Percentiles rank a stretch among this genome's conserved stretches.
Evolutionary conservation across 2,888 invertebrate genomes (phyloP).

Genomic region (Cataglyphis albicans): DNA sequence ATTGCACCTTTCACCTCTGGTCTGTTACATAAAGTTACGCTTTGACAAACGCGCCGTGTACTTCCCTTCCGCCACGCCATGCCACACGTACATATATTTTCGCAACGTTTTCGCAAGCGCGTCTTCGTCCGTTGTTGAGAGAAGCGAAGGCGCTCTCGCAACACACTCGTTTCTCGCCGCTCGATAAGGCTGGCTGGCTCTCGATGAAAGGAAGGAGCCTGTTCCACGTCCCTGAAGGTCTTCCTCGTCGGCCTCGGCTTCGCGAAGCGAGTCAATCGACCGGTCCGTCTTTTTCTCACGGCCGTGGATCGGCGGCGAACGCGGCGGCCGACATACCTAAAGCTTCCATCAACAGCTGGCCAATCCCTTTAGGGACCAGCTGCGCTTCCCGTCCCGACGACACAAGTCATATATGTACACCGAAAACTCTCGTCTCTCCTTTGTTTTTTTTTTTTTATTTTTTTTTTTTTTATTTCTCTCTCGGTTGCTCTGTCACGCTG

Average conservation of each 20-base stretch:
- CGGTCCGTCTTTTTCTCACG: conserved; percentile 82
- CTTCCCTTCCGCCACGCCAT: conserved; percentile 35
- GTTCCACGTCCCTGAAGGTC: conserved; percentile 76
- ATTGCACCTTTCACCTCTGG: conserved; percentile 51
- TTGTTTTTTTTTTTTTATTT: background rate
- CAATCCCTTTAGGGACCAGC: conserved; percentile 81
- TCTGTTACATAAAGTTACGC: conserved; percentile 40
- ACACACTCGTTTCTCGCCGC: conserved; percentile 56
- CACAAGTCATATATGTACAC: conserved; percentile 74
- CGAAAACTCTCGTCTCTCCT: conserved; percentile 57
- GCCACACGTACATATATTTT: conserved; percentile 27
- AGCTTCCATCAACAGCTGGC: conserved; percentile 83
- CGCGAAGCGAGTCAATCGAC: conserved; percentile 71
- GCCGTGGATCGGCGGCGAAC: conserved; percentile 68
- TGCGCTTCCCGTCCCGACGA: conserved; percentile 79
- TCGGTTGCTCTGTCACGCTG: background rate
- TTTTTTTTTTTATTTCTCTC: background rate
- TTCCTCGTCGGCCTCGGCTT: conserved; percentile 75
- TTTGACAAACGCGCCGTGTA: conserved; percentile 40
- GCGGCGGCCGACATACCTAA: conserved; percentile 78
- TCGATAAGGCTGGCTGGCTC: conserved; percentile 59
- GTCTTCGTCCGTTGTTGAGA: conserved; percentile 44
- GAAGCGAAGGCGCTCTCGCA: conserved; percentile 57
- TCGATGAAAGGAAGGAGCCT: conserved; percentile 74
- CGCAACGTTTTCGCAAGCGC: conserved; percentile 50